Evolutionary conservation across 2,888 invertebrate species (phyloP), one percentile per base, ranked within the genome.

Genomic region (Biston stratarius): DNA sequence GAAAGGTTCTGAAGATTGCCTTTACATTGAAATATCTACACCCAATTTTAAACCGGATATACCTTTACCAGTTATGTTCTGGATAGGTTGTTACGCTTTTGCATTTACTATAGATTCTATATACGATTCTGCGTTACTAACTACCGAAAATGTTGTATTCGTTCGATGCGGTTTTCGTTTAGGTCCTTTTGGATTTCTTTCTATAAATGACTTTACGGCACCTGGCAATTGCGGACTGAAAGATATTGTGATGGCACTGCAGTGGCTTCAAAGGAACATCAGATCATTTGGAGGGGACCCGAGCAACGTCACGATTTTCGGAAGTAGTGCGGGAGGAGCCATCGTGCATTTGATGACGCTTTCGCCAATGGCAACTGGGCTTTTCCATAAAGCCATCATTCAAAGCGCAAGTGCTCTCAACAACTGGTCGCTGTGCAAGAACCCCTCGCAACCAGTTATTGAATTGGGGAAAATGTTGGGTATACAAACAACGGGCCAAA

Each of bases 61-160:
- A 71, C 86, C 78, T 14, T 76, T 90, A 74, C 94, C 95, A 36
- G 94, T 94, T 2, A 92, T 94, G 92, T 92, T 94, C 69, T 94
- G 92, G 90, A 88, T 94, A 60, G 93, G 94, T 64, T 84, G 90
- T 56, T 92, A 81, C 70, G 82, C 79, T 36, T 94, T 87, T 75
- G 62, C 81, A 36, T 74, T 71, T 52, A 80, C 80, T 49, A 71
- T 87, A 45, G 92, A 92, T 63, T 67, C 78, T 10, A 69, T 82
- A n/a, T 85, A 85, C 64, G 93, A 94, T 67, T 85, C 91, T 45
- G 82, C 86, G 38, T 79, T 89, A 61, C 78, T 94, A 34, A 84
- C 81, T 48, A 78, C 88, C 58, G 79, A 90, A 76, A 79, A 83
- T 68, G 77, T 92, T 52, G 83, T 95, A 34, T 88, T 89, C 72